A percentile compares a stretch with the other conserved stretches of the same genome.
These are phyloP conservation scores for Fulica atra DNA, from an alignment of 2,113 vertebrate genomes.

Conservation along the genomic window DNA sequence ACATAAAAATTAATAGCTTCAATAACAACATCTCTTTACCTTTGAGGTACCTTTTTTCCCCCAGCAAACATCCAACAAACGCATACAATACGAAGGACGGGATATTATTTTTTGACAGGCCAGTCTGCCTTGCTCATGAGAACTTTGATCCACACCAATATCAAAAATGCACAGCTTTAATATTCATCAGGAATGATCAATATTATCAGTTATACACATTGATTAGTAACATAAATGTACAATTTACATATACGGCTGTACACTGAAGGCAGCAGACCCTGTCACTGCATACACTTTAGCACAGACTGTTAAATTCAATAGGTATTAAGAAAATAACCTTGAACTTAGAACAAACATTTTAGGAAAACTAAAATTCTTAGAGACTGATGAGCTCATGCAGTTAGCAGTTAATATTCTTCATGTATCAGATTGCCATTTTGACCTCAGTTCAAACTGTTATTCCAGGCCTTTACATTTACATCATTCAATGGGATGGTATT, in stretches of 20 bases:
- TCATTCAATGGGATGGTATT: neutral
- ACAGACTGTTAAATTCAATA: neutral
- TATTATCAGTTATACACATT: neutral
- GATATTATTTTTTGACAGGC: neutral
- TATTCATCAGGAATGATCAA: neutral
- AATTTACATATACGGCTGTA: neutral
- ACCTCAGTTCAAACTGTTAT: neutral
- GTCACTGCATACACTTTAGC: neutral
- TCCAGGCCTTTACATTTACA: neutral
- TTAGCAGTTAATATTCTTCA: neutral
- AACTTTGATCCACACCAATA: neutral
- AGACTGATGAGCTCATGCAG: neutral
- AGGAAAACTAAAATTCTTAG: neutral
- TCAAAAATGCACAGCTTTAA: neutral
- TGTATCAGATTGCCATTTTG: neutral
- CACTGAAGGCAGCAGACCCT: neutral
- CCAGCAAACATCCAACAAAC: neutral
- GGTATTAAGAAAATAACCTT: neutral
- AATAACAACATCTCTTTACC: neutral
- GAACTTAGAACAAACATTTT: neutral
- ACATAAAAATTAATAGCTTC: conserved; percentile 12
- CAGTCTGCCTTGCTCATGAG: neutral
- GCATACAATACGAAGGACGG: neutral
- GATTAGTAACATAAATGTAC: neutral
- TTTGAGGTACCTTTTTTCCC: neutral